Percentiles rank a stretch among this genome's conserved stretches.
These are phyloP conservation scores for Trochalopteron elliotii DNA, from an alignment of 2,113 vertebrate species.

Conservation along the genomic window DNA sequence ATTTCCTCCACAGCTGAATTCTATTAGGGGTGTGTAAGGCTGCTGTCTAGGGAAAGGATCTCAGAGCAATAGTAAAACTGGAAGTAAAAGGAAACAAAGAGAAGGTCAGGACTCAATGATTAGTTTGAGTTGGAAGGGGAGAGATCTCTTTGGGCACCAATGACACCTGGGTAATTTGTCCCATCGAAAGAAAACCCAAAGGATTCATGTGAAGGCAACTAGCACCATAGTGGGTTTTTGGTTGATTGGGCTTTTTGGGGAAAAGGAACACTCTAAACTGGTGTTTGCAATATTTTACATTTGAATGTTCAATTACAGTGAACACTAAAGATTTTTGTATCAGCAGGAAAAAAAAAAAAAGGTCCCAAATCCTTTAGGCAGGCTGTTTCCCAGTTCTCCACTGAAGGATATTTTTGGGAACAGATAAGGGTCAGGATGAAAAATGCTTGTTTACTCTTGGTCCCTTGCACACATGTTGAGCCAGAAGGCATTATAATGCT, in stretches of 20 bases:
- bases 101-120: not conserved
- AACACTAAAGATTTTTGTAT: not conserved
- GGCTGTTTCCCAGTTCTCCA: not conserved
- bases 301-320: not conserved
- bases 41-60: not conserved
- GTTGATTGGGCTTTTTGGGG: not conserved
- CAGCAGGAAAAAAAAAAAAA: not conserved
- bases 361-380: not conserved
- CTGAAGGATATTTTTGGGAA: not conserved
- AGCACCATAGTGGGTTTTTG: no score
- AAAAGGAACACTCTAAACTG: not conserved
- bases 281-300: not conserved
- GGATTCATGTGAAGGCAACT: not conserved
- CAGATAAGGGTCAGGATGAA: not conserved
- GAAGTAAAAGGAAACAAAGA: not conserved
- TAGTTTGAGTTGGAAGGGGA: not conserved
- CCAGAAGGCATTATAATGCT: constrained; percentile 27
- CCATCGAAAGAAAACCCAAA: not conserved
- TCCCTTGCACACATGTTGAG: not conserved
- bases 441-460: constrained; percentile 20
- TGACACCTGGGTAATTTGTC: not conserved
- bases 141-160: not conserved
- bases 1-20: not conserved
- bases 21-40: not conserved
- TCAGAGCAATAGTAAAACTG: not conserved